These are phyloP conservation scores for Eustalomyia histrio DNA, from an alignment of 2,888 invertebrate species.

Conservation along the genomic window DNA sequence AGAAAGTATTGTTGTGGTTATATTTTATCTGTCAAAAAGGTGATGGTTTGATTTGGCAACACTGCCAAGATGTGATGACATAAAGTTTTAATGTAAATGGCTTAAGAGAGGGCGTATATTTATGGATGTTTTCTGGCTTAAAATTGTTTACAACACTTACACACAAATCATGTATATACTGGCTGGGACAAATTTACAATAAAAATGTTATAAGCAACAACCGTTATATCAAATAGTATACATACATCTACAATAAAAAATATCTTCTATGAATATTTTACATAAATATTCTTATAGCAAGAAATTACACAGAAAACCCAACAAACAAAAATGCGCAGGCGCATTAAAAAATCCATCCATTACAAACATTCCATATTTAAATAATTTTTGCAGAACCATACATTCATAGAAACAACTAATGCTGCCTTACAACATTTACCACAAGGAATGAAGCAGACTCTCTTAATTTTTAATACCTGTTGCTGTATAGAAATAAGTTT, in stretches of 20 bases:
- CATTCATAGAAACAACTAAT: conserved; percentile 50
- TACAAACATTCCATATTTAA: conserved; percentile 18
- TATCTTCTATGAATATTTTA: conserved; percentile 62
- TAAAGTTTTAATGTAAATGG: conserved; percentile 32
- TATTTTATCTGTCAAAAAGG: conserved; percentile 35
- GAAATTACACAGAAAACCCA: conserved; percentile 15
- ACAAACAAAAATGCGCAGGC: conserved; percentile 57
- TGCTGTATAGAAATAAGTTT: neutral
- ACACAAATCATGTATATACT: conserved; percentile 52
- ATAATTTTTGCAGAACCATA: conserved; percentile 53
- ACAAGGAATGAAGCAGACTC: neutral
- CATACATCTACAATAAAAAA: neutral
- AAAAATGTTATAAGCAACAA: conserved; percentile 25
- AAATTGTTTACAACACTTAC: conserved; percentile 23
- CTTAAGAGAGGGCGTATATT: conserved; percentile 55
- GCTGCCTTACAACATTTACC: neutral
- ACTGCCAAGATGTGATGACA: conserved; percentile 42
- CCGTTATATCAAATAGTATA: neutral
- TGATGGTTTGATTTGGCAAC: conserved; percentile 58
- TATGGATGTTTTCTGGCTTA: conserved; percentile 59
- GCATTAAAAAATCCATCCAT: conserved; percentile 43
- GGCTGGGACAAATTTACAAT: conserved; percentile 27
- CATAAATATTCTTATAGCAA: conserved; percentile 60
- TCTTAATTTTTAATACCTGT: neutral
- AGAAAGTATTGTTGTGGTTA: conserved; percentile 36